phyloP scores from a whole-genome alignment of 2,797 vertebrate genomes.

The Alectoris magna region DNA sequence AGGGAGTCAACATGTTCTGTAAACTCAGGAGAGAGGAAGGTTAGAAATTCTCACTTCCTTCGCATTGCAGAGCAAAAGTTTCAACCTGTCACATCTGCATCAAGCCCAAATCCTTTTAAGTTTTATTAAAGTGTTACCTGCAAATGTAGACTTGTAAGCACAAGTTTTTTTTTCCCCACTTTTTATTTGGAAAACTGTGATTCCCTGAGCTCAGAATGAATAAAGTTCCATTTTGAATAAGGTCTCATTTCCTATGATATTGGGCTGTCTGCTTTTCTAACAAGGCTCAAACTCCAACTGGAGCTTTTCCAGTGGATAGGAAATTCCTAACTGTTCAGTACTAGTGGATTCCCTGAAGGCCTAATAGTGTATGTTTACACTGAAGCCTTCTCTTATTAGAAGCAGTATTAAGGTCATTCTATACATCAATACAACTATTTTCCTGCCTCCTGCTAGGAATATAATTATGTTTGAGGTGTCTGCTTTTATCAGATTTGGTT shows the following conservation, averaged over 20 bases:
- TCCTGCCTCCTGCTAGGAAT: background rate
- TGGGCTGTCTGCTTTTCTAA: slow-evolving; percentile 26
- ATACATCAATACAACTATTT: background rate
- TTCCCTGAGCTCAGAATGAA: background rate
- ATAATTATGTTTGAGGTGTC: background rate
- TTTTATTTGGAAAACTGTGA: background rate
- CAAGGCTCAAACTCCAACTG: background rate
- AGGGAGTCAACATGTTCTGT: slow-evolving; percentile 37
- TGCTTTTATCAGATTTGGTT: background rate
- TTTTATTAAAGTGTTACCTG: background rate
- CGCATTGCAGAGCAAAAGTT: background rate
- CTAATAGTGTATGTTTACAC: background rate
- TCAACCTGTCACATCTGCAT: background rate
- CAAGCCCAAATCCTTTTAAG: background rate
- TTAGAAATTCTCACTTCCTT: slow-evolving; percentile 15
- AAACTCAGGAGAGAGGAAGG: background rate
- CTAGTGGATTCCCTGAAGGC: background rate
- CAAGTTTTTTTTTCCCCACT: background rate
- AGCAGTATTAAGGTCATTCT: background rate
- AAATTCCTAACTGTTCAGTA: background rate
- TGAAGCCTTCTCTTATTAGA: background rate
- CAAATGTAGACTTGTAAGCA: background rate
- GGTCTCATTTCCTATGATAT: background rate
- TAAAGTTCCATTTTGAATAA: background rate
- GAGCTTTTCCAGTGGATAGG: background rate